Conservation (phyloP, 2,797 vertebrate genomes). For the Carduelis carduelis region DNA sequence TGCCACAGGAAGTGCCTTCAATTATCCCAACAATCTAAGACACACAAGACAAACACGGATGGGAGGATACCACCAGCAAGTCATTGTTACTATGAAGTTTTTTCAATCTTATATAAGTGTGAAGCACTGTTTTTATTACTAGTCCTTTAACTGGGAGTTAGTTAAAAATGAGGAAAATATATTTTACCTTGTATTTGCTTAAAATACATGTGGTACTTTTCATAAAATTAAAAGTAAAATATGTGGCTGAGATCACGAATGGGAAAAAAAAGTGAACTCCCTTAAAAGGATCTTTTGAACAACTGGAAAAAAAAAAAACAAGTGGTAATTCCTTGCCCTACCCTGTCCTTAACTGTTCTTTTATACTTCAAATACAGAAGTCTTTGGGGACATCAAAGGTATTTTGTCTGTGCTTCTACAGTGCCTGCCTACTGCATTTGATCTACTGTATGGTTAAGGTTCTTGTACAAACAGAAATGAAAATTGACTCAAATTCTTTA, state of each 20-base stretch:
- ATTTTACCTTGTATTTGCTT: not conserved
- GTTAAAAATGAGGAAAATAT: not conserved
- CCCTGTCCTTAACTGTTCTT: not conserved
- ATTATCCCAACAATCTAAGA: not conserved
- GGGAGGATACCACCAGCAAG: not conserved
- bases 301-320: not conserved
- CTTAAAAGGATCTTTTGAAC: not conserved
- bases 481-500: constrained; percentile 7
- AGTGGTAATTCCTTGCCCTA: not conserved
- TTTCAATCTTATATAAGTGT: not conserved
- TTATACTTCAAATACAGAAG: not conserved
- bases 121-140: not conserved
- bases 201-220: not conserved
- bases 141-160: not conserved
- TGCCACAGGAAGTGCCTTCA: not conserved
- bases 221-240: not conserved
- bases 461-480: not conserved
- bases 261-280: not conserved
- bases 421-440: not conserved
- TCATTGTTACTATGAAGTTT: not conserved
- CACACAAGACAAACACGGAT: not conserved
- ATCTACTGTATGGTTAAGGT: not conserved
- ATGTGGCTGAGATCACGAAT: not conserved
- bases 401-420: not conserved
- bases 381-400: not conserved